phyloP scores from a whole-genome alignment of 1,140 invertebrate species.

The Laupala kohalensis region DNA sequence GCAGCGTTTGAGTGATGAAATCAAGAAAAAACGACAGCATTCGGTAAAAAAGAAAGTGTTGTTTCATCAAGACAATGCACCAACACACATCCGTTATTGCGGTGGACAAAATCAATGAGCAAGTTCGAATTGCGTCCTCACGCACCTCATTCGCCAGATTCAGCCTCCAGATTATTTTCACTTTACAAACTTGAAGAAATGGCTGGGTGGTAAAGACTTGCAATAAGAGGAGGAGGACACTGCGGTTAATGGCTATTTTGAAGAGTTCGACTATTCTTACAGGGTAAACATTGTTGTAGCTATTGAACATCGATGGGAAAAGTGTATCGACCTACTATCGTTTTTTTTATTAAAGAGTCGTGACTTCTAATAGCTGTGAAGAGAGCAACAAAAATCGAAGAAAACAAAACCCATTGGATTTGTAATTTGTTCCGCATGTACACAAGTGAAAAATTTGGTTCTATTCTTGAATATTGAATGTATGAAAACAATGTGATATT shows the following conservation, averaged over 20 bases:
- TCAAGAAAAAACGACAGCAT: background rate
- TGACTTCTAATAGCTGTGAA: too few relatives aligned
- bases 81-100: background rate
- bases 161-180: background rate
- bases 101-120: background rate
- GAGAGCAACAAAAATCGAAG: too few relatives aligned
- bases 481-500: too few relatives aligned
- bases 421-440: too few relatives aligned
- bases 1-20: background rate
- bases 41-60: background rate
- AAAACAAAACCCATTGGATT: too few relatives aligned
- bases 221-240: background rate
- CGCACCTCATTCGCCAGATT: background rate
- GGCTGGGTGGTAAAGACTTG: background rate
- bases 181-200: background rate
- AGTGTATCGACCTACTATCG: constrained; percentile 14
- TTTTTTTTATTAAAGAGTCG: too few relatives aligned
- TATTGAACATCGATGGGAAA: background rate
- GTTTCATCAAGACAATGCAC: background rate
- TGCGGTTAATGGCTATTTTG: background rate
- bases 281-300: background rate
- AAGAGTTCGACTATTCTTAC: background rate
- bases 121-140: background rate
- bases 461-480: too few relatives aligned
- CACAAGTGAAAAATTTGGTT: too few relatives aligned